These are phyloP conservation scores for Nymphalis c-album DNA, from an alignment of 2,888 invertebrate species.

Conservation along the genomic window DNA sequence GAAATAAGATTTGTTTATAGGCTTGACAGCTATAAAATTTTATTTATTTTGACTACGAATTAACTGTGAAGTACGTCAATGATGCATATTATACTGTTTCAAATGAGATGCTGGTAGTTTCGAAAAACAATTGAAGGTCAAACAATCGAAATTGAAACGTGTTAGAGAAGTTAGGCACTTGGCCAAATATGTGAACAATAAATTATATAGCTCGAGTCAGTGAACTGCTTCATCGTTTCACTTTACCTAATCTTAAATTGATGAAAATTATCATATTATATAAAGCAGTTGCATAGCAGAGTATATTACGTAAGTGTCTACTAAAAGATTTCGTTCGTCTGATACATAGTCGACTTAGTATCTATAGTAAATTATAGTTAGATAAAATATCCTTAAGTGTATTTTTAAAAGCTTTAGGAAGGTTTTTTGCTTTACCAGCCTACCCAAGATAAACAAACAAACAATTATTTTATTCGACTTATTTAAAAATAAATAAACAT, in stretches of 20 bases:
- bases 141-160: constrained; percentile 29
- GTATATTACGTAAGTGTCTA: constrained; percentile 13
- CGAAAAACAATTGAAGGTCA: constrained; percentile 39
- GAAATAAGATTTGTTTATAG: constrained; percentile 30
- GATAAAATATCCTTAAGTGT: constrained; percentile 10
- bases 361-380: constrained; percentile 10
- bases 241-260: background rate
- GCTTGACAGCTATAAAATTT: constrained; percentile 30
- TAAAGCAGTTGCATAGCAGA: background rate
- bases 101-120: constrained; percentile 25
- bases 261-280: background rate
- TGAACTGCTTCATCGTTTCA: constrained; percentile 4
- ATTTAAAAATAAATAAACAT: background rate
- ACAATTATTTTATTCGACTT: background rate
- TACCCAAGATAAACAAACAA: too few species aligned
- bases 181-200: constrained; percentile 35
- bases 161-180: constrained; percentile 30
- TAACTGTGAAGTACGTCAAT: constrained; percentile 13
- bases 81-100: constrained; percentile 15
- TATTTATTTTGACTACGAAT: constrained; percentile 30
- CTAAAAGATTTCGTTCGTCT: constrained; percentile 7
- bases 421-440: background rate
- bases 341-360: constrained; percentile 7
- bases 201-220: constrained; percentile 6
- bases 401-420: background rate